These are phyloP conservation scores for Neodiprion pinetum DNA, from an alignment of 1,140 invertebrate species.

Conservation along the genomic window DNA sequence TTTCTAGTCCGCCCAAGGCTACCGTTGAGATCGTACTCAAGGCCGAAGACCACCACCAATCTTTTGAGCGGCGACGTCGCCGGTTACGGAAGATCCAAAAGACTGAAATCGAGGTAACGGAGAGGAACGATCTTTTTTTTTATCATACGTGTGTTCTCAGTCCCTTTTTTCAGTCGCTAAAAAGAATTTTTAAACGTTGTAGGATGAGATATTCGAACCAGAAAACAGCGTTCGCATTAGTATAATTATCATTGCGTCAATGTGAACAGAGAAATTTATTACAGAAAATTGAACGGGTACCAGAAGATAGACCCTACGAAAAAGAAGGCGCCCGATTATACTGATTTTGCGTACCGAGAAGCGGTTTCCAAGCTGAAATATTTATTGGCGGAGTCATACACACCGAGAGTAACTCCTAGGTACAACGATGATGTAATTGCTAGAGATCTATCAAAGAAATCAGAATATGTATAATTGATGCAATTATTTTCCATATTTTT, in stretches of 20 bases:
- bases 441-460: background rate
- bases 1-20: slow-evolving; percentile 33
- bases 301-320: slow-evolving; percentile 45
- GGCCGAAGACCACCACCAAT: slow-evolving; percentile 29
- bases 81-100: slow-evolving; percentile 34
- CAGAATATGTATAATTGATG: background rate
- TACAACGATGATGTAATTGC: slow-evolving; percentile 12
- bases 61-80: slow-evolving; percentile 24
- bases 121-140: background rate
- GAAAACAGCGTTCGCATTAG: no score
- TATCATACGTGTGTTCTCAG: background rate
- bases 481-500: background rate
- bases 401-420: slow-evolving; percentile 60
- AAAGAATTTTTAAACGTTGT: no score
- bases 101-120: slow-evolving; percentile 45
- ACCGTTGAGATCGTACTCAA: slow-evolving; percentile 28
- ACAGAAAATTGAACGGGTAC: slow-evolving; percentile 45
- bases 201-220: no score
- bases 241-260: no score
- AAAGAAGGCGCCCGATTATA: slow-evolving; percentile 74
- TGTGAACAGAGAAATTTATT: slow-evolving; percentile 16
- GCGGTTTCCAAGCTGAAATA: slow-evolving; percentile 80
- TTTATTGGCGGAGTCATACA: slow-evolving; percentile 77
- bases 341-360: slow-evolving; percentile 81
- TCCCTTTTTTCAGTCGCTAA: background rate